phyloP scores from a whole-genome alignment of 1,140 invertebrate genomes.

The Achatina immaculata region DNA sequence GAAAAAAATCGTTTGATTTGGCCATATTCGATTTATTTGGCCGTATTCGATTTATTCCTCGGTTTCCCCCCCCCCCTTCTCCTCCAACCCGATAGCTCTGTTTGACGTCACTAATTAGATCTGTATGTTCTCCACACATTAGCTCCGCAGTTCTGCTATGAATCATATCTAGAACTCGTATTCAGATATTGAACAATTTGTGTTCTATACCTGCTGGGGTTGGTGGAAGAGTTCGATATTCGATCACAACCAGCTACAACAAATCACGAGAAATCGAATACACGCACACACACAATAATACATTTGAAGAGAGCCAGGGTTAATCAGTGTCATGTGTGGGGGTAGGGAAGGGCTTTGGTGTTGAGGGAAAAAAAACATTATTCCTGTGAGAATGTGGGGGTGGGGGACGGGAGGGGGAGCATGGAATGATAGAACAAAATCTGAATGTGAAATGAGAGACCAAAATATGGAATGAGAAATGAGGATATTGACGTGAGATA shows the following conservation, averaged over 20 bases:
- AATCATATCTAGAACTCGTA: not conserved
- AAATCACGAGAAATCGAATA: too few relatives aligned
- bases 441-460: not conserved
- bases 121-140: not conserved
- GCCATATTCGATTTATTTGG: not conserved
- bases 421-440: not conserved
- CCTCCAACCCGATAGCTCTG: not conserved
- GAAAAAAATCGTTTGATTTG: not conserved
- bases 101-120: not conserved
- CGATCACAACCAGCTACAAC: too few relatives aligned
- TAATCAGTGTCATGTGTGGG: not conserved
- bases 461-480: not conserved
- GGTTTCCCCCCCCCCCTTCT: not conserved
- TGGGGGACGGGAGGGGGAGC: not conserved
- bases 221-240: not conserved
- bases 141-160: not conserved
- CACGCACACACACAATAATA: too few relatives aligned
- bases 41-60: not conserved
- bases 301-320: too few relatives aligned
- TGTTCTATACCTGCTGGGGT: not conserved
- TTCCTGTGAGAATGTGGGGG: not conserved
- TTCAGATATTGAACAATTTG: not conserved
- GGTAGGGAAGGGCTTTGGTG: not conserved
- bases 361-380: not conserved
- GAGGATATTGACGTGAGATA: not conserved